Base-by-base conservation (phyloP, 1,140 invertebrate genomes). In the Cyrtorhinus lividipennis region DNA sequence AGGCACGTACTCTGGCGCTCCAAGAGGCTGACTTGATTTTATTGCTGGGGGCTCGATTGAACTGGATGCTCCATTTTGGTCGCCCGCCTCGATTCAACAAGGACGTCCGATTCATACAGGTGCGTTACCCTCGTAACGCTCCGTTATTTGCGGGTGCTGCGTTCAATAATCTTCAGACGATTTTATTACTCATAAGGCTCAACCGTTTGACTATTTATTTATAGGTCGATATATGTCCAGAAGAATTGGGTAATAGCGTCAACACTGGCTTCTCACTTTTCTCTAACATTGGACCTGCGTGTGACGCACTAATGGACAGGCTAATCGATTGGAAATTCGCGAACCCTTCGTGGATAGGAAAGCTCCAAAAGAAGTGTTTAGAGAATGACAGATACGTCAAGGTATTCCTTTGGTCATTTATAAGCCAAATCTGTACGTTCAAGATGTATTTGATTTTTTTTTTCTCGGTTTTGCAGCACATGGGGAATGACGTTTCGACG, bases 21-120 rank as follows among this genome's bases (percentile, higher is more conserved):
- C 83, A 86, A 67, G 79, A 92, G 66, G 88, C 92, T 22, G 95
- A 98, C 74, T 85, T 93, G 0, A 81, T 98, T 5, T 66, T 98
- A 1, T 73, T 98, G 15, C 73, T 97, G 18, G 95, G 95, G 2
- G 94, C 93, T 1, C 77, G 94, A 63, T 77, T 97, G 0, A 98
- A 98, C 75, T 98, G 95, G 95, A 98, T 98, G 74, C 76, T 98
- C 30, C 95, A 98, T 76, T 98, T 97, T 77, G 95, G 94, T 12
- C 80, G 83, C 58, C 76, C 87, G n/a, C 94, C 93, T 18, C 76
- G 94, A 25, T 97, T 86, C 73, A 79, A 81, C 25, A 73, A 79
- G 22, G 76, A 90, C 72, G 90, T 94, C 0, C 92, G 93, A 77
- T 74, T 97, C 59, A 92, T 97, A 69, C 93, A 95, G 78, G 87